Evolutionary conservation across 2,113 vertebrate genomes (phyloP).

Genomic region (Microtus pennsylvanicus): DNA sequence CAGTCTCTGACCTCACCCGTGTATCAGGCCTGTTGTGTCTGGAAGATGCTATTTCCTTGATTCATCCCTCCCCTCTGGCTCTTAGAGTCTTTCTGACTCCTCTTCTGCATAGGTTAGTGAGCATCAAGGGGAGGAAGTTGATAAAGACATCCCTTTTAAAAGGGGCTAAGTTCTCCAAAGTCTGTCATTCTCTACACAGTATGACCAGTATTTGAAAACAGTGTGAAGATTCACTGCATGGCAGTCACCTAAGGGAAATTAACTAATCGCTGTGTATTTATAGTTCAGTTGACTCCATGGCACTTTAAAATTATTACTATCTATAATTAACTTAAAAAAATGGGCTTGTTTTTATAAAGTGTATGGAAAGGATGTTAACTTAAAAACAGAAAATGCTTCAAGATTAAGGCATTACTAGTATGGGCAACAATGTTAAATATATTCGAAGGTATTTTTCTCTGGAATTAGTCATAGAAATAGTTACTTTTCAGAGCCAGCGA

Average conservation of each 20-base stretch:
- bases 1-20: neutral
- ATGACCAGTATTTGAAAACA: neutral
- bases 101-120: neutral
- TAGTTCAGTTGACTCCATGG: neutral
- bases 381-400: conserved; percentile 51
- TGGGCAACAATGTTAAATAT: conserved; percentile 24
- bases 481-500: neutral
- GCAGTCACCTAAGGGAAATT: neutral
- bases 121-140: neutral
- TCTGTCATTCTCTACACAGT: neutral
- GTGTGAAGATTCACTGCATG: neutral
- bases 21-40: neutral
- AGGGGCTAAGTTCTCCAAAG: neutral
- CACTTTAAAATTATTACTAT: conserved; percentile 32
- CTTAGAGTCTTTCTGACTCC: neutral
- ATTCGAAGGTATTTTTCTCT: neutral
- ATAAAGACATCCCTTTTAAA: neutral
- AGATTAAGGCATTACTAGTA: conserved; percentile 1
- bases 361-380: neutral
- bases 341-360: conserved; percentile 27
- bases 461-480: conserved; percentile 1
- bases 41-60: neutral
- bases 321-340: conserved; percentile 47
- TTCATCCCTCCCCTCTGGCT: neutral
- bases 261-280: neutral